Conservation (phyloP, 2,797 vertebrate species). For the Pseudochirops corinnae region DNA sequence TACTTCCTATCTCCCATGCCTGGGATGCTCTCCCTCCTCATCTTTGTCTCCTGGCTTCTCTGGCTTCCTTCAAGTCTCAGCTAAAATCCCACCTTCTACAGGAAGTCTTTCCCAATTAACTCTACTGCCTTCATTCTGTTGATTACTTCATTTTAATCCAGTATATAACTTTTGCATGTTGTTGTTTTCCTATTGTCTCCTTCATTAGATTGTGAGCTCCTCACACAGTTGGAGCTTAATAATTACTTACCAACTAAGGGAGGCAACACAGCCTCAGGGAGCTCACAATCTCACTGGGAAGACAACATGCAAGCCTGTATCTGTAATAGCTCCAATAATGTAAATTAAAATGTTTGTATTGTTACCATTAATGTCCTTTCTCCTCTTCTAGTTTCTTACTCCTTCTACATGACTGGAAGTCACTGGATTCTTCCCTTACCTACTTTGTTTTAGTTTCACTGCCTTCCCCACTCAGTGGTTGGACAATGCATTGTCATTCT, state of each 20-base stretch:
- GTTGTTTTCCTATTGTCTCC: no score
- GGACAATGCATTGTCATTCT: not conserved
- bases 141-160: not conserved
- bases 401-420: not conserved
- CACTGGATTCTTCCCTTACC: not conserved
- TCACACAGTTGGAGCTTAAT: no score
- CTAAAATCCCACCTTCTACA: not conserved
- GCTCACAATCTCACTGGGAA: not conserved
- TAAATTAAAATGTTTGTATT: not conserved
- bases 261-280: no score
- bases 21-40: not conserved
- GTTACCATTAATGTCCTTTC: not conserved
- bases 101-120: not conserved
- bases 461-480: not conserved
- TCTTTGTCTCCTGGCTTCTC: not conserved
- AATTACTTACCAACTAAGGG: no score
- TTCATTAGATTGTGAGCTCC: no score
- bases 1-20: not conserved
- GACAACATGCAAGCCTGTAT: not conserved
- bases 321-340: not conserved
- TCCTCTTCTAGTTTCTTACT: not conserved
- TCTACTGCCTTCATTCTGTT: not conserved
- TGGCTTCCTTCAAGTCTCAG: not conserved
- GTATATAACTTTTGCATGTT: no score
- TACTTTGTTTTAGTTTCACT: not conserved